These are phyloP conservation scores for Sphenodon punctatus DNA, from an alignment of 2,797 vertebrate genomes.

Conservation along the genomic window DNA sequence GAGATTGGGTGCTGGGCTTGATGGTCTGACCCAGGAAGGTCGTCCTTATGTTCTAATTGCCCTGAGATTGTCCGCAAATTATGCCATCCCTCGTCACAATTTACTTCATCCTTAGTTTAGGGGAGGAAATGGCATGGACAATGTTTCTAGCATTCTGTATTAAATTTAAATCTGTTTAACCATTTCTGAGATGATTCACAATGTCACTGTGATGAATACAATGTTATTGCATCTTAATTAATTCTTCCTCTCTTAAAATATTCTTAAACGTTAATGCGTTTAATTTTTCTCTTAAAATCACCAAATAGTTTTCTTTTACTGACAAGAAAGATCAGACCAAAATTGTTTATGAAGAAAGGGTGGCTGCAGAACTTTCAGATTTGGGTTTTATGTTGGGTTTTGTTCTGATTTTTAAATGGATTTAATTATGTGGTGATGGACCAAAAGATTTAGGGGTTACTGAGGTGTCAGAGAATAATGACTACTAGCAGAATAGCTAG, in stretches of 20 bases:
- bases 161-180: slow-evolving; percentile 51
- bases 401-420: slow-evolving; percentile 58
- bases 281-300: slow-evolving; percentile 62
- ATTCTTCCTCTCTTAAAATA: slow-evolving; percentile 61
- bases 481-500: slow-evolving; percentile 44
- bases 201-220: slow-evolving; percentile 51
- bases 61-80: too few relatives aligned
- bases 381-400: slow-evolving; percentile 52
- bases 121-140: background rate
- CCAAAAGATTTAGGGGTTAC: slow-evolving; percentile 27
- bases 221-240: slow-evolving; percentile 59
- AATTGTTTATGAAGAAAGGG: slow-evolving; percentile 55
- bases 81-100: slow-evolving; percentile 28
- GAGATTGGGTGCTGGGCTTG: too few relatives aligned
- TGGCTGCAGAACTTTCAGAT: background rate
- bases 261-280: slow-evolving; percentile 66
- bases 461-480: slow-evolving; percentile 46
- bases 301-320: slow-evolving; percentile 59
- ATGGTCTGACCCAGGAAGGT: too few relatives aligned
- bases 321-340: slow-evolving; percentile 34
- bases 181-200: slow-evolving; percentile 61
- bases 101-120: background rate
- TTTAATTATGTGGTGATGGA: slow-evolving; percentile 46
- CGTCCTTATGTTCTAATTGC: too few relatives aligned
- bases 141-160: slow-evolving; percentile 17